Percentiles rank a stretch among this genome's conserved stretches.
Evolutionary conservation across 2,888 invertebrate species (phyloP).

Genomic region (Ornithoptera priamus): DNA sequence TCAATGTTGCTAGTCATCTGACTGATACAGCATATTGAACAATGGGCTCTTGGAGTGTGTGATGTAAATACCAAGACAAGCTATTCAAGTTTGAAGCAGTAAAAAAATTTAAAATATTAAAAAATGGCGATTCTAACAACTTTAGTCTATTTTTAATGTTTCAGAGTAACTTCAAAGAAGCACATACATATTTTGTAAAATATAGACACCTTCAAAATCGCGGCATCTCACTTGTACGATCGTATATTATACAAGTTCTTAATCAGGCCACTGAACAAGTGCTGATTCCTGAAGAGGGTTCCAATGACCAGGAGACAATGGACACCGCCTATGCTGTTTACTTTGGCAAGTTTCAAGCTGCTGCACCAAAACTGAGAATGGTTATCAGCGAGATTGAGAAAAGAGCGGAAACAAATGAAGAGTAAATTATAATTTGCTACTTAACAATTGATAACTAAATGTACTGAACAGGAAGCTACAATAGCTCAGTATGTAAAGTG

Average conservation of each 20-base stretch:
- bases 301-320: conserved; percentile 58
- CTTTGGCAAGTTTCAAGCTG: conserved; percentile 97
- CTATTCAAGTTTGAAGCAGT: too few relatives aligned
- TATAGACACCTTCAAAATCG: conserved; percentile 91
- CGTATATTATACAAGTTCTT: conserved; percentile 88
- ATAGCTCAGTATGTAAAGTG: too few relatives aligned
- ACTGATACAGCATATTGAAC: too few relatives aligned
- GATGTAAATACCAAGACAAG: too few relatives aligned
- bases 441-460: not conserved
- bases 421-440: conserved; percentile 75
- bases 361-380: conserved; percentile 90
- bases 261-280: conserved; percentile 90
- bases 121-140: too few relatives aligned
- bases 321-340: conserved; percentile 90
- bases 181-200: conserved; percentile 88
- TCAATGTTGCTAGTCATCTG: too few relatives aligned
- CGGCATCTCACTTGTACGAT: conserved; percentile 88
- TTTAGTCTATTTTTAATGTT: conserved; percentile 37
- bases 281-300: conserved; percentile 63
- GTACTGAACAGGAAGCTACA: too few relatives aligned
- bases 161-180: conserved; percentile 91
- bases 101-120: too few relatives aligned
- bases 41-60: too few relatives aligned
- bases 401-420: conserved; percentile 84
- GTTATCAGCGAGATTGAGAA: conserved; percentile 91